Conservation (phyloP, 1,140 invertebrate species). For the Nasonia vitripennis region DNA sequence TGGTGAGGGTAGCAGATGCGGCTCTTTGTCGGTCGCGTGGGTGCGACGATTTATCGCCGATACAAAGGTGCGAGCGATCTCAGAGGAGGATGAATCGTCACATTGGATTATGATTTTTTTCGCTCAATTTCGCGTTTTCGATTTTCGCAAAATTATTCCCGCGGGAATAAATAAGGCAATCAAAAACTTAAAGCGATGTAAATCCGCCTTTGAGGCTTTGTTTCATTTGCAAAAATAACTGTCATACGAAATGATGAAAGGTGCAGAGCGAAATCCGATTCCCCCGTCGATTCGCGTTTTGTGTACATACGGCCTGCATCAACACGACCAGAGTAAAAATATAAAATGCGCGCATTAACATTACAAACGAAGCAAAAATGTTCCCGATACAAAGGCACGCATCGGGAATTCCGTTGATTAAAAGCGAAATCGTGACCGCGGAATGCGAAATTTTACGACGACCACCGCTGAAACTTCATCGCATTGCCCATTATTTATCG, state of each 20-base stretch:
- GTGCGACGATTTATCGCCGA: neutral
- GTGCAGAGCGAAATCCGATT: neutral
- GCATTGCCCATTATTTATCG: conserved; percentile 20
- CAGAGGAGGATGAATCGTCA: too few species aligned
- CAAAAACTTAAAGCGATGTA: too few species aligned
- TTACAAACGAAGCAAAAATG: conserved; percentile 27
- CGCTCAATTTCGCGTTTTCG: too few species aligned
- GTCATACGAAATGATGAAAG: too few species aligned
- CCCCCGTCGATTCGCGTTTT: neutral
- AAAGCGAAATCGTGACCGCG: neutral
- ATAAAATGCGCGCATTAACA: conserved; percentile 10
- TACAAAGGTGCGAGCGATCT: too few species aligned
- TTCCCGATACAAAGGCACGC: neutral
- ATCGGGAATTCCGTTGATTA: conserved; percentile 7
- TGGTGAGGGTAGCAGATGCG: neutral
- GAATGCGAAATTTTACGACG: conserved; percentile 8
- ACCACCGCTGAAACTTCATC: neutral
- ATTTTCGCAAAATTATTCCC: too few species aligned
- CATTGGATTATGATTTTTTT: too few species aligned
- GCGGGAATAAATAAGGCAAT: too few species aligned
- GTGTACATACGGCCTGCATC: too few species aligned
- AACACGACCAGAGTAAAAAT: neutral
- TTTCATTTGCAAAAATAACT: too few species aligned
- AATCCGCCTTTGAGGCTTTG: too few species aligned
- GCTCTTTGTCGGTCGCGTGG: neutral